Evolutionary conservation across 30 jellyfish, hydroid and myxozoan species (phyloP).

Genomic region (Pseudorhiza aurosa): DNA sequence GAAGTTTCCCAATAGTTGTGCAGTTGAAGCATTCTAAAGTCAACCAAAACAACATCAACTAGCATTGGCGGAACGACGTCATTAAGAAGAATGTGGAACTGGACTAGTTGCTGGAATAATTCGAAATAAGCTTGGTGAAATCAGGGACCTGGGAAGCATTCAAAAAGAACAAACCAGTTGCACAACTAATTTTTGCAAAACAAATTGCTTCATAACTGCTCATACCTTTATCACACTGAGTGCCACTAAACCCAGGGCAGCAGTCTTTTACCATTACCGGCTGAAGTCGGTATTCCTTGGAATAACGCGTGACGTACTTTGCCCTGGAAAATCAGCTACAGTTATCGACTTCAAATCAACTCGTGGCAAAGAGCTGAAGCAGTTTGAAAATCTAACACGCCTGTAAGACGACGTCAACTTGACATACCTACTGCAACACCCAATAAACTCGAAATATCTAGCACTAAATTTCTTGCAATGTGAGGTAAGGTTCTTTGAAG

Average conservation of each 20-base stretch:
- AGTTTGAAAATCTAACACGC: no score
- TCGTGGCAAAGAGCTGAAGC: no score
- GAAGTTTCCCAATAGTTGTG: conserved; percentile 30
- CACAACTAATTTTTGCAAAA: not conserved
- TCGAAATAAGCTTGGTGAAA: not conserved
- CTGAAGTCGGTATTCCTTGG: conserved; percentile 43
- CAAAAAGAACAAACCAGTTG: no score
- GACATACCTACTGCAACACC: no score
- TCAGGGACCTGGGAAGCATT: not conserved
- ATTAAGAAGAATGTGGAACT: not conserved
- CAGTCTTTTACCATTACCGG: conserved; percentile 75
- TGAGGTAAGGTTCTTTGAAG: no score
- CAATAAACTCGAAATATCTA: no score
- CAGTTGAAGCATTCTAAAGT: conserved; percentile 71
- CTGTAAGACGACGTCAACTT: no score
- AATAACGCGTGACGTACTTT: conserved; percentile 63
- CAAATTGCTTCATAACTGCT: not conserved
- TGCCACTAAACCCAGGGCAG: conserved; percentile 91
- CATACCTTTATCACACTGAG: conserved; percentile 79
- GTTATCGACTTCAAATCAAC: not conserved
- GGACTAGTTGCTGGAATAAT: not conserved
- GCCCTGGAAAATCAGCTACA: conserved; percentile 28
- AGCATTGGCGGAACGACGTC: not conserved
- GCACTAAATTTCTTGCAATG: no score
- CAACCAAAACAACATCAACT: no score